phyloP scores from a whole-genome alignment of 2,797 vertebrate genomes.

The Clamator glandarius region DNA sequence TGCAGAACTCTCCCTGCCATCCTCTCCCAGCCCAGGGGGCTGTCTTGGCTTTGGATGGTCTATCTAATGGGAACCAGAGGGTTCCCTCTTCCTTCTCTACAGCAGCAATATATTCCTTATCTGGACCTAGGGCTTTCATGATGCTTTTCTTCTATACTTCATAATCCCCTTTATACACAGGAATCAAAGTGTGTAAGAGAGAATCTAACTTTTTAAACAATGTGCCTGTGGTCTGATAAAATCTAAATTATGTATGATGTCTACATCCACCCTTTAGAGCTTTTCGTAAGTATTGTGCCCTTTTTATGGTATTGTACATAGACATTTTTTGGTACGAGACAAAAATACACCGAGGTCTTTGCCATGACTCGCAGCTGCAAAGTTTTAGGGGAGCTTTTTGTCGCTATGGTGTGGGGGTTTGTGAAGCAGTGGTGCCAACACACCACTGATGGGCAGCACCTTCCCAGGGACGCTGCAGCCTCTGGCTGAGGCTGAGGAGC shows the following conservation, averaged over 20 bases:
- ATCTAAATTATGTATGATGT: fast-evolving
- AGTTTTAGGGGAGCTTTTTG: neutral
- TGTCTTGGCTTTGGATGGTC: fast-evolving
- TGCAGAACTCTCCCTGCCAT: no score
- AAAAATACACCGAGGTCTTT: neutral
- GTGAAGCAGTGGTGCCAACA: neutral
- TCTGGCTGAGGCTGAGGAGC: neutral
- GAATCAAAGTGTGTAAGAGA: neutral
- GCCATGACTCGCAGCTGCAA: neutral
- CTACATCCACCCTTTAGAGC: neutral
- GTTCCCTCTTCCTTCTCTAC: neutral
- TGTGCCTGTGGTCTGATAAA: neutral
- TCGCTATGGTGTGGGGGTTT: fast-evolving
- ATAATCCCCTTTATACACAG: neutral
- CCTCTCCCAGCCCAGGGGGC: neutral
- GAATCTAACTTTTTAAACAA: neutral
- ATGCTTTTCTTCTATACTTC: neutral
- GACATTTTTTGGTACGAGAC: neutral
- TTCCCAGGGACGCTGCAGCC: fast-evolving
- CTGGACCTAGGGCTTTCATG: neutral
- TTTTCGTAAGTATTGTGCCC: neutral
- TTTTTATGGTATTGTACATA: fast-evolving
- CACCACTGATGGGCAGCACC: fast-evolving
- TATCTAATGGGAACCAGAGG: neutral
- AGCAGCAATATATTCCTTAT: neutral